Conservation (phyloP, 2,113 vertebrate species). For the Pionites leucogaster region DNA sequence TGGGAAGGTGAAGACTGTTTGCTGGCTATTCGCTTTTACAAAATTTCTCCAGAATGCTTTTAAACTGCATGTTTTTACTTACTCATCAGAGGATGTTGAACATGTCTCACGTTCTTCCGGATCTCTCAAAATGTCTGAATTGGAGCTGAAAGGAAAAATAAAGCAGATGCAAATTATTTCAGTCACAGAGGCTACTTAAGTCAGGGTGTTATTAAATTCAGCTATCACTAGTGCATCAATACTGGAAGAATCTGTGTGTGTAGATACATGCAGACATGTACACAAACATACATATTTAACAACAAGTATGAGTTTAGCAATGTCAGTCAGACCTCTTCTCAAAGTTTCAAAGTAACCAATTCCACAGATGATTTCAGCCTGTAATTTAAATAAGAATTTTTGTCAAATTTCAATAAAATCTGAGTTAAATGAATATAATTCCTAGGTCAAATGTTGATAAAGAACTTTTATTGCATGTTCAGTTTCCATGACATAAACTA, state of each 20-base stretch:
- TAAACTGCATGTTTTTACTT: conserved; percentile 20
- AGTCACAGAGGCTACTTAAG: not conserved
- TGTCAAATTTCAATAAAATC: not conserved
- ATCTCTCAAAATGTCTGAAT: conserved; percentile 78
- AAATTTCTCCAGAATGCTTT: not conserved
- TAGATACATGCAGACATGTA: not conserved
- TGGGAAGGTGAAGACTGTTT: not conserved
- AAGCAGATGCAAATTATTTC: not conserved
- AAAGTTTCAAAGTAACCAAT: not conserved
- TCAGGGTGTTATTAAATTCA: not conserved
- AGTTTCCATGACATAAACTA: not conserved
- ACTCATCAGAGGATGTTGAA: conserved; percentile 60
- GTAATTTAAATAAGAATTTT: not conserved
- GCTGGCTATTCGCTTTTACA: not conserved
- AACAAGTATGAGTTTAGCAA: not conserved
- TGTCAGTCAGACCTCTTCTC: too few species aligned
- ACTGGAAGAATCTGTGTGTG: fast-evolving
- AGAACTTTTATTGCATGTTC: too few species aligned
- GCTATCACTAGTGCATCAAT: not conserved
- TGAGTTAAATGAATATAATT: not conserved
- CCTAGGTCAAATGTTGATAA: not conserved
- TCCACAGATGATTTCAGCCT: not conserved
- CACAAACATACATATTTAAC: not conserved
- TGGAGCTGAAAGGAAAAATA: conserved; percentile 70
- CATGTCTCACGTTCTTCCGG: conserved; percentile 30